Base-by-base conservation (phyloP, 2,113 vertebrate genomes). In the Catagonus wagneri region DNA sequence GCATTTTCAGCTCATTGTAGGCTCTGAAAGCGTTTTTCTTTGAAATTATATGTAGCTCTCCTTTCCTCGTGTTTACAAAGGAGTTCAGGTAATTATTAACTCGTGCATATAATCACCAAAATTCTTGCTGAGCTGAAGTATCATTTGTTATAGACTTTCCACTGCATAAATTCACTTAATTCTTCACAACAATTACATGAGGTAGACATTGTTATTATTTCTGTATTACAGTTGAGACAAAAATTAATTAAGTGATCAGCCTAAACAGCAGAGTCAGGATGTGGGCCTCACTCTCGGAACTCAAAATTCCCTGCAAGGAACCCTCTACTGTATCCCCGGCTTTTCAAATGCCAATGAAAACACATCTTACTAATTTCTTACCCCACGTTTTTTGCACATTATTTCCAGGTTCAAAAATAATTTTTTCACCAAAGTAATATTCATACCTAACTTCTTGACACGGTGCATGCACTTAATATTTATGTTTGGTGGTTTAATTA, bases 401-500 rank as follows among this genome's bases (percentile, higher is more conserved):
- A n/a, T 52, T 92, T 89, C 7, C 39, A 56, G 22, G 22, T 56
- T 78, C 7, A 86, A 84, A 83, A 78, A 36, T 76, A 34, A 12
- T 20, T 12, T 78, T 96, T 80, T 85, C 17, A 89, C 89, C 23
- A 32, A 92, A 50, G 14, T 83, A 34, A 32, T 68, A 17, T 44
- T 85, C 54, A 80, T 17, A n/a, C 69, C 14, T 69, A 61, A 81
- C 39, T 79, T 83, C 44, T 83, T 69, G 29, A 50, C 9, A 61
- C 85, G 23, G 34, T 27, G 39, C 71, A 39, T 39, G 14, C 6
- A 22, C 2, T 69, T 6, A 75, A 44, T 80, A 39, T 74, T 91
- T 91, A 60, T 52, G 16, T 79, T 83, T 93, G n/a, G 2, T 93
- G n/a, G 2, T 76, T 92, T 89, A 69, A 83, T 60, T 80, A 89